Base-by-base conservation (phyloP, 2,888 invertebrate species). In the Parelbella ahira region DNA sequence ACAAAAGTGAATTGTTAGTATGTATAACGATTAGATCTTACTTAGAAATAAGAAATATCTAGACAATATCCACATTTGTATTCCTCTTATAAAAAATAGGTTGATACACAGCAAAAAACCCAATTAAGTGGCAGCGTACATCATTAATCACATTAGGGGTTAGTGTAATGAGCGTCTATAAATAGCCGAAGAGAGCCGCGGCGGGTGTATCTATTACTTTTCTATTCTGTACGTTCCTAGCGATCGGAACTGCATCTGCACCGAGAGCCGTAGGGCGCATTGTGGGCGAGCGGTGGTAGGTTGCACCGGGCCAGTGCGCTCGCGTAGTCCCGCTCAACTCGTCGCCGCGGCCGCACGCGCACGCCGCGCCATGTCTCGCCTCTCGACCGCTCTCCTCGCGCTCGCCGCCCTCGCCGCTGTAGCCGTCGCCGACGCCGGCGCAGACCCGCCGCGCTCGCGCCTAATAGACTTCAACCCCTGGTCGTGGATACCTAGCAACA, bases 261-360 rank as follows among this genome's bases (percentile, higher is more conserved):
- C 60, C 59, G 58, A 56, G 58, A 56, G 54, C 54, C 68, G 60
- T 66, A 69, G 71, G 72, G 68, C 68, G 70, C 68, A 61, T 61
- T 60, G 62, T 66, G 57, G 73, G 68, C 64, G 73, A 74, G 63
- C 70, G 74, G 68, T 63, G 69, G 67, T 61, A 69, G 58, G 68
- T 62, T 54, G 55, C 38, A 39, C 60, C 52, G 53, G 51, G 36
- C 57, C 54, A 46, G 54, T 42, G 63, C 74, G 66, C 76, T 59
- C 69, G 82, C 84, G 75, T 87, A 87, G 84, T 84, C 70, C 80
- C 88, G 75, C 77, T 83, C 65, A 63, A 68, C 65, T 60, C 78
- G 69, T 75, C 74, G 74, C 75, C 79, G 78, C 79, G 78, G 80
- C 73, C 74, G 72, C 81, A 81, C 80, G 82, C 77, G 71, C 74